Conservation (phyloP, 2,113 vertebrate species). For the Gracilinanus agilis region DNA sequence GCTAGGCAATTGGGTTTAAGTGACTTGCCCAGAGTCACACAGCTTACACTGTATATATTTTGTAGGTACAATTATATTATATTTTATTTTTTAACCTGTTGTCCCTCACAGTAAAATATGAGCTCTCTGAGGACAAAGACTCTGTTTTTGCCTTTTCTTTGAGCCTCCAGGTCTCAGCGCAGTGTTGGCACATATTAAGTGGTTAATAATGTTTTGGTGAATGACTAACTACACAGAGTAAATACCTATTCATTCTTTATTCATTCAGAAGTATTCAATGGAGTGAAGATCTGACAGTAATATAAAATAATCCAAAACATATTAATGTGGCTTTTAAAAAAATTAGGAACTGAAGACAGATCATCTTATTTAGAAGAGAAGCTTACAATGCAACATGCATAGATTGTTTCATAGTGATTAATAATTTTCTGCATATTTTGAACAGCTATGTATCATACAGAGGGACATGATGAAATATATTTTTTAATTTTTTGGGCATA, state of each 20-base stretch:
- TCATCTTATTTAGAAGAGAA: not conserved
- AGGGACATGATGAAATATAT: not conserved
- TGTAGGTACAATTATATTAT: not conserved
- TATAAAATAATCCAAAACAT: not conserved
- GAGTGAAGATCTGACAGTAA: not conserved
- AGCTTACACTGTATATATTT: not conserved
- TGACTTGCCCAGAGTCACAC: too few relatives aligned
- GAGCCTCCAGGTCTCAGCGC: not conserved
- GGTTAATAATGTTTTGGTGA: not conserved
- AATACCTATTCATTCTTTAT: not conserved
- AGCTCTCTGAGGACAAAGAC: not conserved
- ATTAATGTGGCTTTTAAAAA: not conserved
- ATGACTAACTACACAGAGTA: not conserved
- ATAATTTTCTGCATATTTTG: slow-evolving; percentile 9
- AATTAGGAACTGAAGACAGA: not conserved
- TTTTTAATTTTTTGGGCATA: not conserved
- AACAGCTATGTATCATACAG: not conserved
- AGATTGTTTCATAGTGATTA: not conserved
- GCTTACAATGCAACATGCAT: not conserved
- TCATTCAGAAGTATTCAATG: not conserved
- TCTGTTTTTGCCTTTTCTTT: not conserved
- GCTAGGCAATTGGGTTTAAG: too few relatives aligned
- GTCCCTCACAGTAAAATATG: not conserved
- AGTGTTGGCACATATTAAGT: not conserved
- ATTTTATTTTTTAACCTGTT: not conserved